Evolutionary conservation across 2,113 vertebrate genomes (phyloP), one percentile per base, ranked within the genome.

Genomic region (Turdus rufiventris): DNA sequence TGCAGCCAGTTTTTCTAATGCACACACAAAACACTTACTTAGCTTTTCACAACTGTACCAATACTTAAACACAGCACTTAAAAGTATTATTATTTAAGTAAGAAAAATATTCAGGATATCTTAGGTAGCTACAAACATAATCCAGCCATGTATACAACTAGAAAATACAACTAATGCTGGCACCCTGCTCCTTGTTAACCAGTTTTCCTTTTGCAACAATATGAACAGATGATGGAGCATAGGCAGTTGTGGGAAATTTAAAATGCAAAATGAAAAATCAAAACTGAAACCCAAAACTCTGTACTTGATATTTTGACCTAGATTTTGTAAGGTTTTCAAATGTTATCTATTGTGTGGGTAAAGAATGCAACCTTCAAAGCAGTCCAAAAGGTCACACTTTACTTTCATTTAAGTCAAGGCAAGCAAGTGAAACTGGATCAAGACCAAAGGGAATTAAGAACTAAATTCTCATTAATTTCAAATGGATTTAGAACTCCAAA

Each of bases 1-100:
- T 13, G 98, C 98, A 12, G 99, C 99, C 75, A 99, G 97, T 77
- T 98, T 98, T 97, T 99, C 99, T 99, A 98, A 93, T 38, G 95
- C 63, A 85, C 28, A 96, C 31, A 94, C 18, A 83, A 79, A 96
- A 96, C 23, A 96, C 62, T 74, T 67, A 74, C 3, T 94, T 88
- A 90, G n/a, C 67, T 97, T 77, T 57, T 43, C 34, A 61, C 23
- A 94, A 68, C 15, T 36, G 28, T 21, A 67, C 5, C 12, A 60
- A 63, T 43, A 72, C n/a, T 48, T 75, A 71, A 73, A 43, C 14
- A 36, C 1, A 14, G 47, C 23, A 65, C 2, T 78, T 85, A 14
- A 33, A 78, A 33, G 25, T 67, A 18, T 36, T 68, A 62, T 38
- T 80, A 60, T 71, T 77, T 62, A 68, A 78, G 57, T 6, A 61